Evolutionary conservation across 2,888 invertebrate species (phyloP), one percentile per base, ranked within the genome.

Genomic region (Hydrotaea diabolus): DNA sequence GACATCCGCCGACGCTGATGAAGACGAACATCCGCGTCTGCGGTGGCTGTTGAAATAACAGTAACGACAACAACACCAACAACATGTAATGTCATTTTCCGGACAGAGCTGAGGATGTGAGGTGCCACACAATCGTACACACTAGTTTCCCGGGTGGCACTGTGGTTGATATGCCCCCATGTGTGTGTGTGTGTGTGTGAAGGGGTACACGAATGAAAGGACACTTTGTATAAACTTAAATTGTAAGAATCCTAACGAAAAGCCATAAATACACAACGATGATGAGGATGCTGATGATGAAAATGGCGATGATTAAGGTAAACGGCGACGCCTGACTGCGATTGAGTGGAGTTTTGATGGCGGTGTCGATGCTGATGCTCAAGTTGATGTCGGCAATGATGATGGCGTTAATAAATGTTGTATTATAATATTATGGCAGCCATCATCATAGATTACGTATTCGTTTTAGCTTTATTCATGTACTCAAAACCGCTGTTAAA

Each of bases 41-140:
- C 26, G 62, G 62, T 62, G 62, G 62, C 62, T 9, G 62, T 62
- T 15, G 36, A 31, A 62, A 26, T 74, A 74, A n/a, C n/a, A n/a
- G 2, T 31, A 31, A 31, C 7, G 31, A 7, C 49, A 49, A 13
- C 53, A 49, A 73, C 73, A 73, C 46, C 73, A 77, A 62, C 72
- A 77, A 43, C 46, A 78, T 72, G 23, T 62, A 71, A 80, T 81
- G 84, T 78, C 81, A 81, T 72, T 66, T 81, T 72, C 64, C 69
- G 53, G 31, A 23, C 72, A 76, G 59, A 75, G 5, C 46, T 43
- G 69, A 13, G 83, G 77, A 81, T 57, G 75, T 53, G 36, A 72
- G 36, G 57, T 73, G 21, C n/a, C n/a, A 46, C 46, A 43, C 43
- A 39, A 26, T 59, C 55, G 11, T 17, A n/a, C n/a, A n/a, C n/a